A percentile compares a stretch with the other conserved stretches of the same genome.
Evolutionary conservation across 2,888 invertebrate species (phyloP).

Genomic region (Archips xylosteana): DNA sequence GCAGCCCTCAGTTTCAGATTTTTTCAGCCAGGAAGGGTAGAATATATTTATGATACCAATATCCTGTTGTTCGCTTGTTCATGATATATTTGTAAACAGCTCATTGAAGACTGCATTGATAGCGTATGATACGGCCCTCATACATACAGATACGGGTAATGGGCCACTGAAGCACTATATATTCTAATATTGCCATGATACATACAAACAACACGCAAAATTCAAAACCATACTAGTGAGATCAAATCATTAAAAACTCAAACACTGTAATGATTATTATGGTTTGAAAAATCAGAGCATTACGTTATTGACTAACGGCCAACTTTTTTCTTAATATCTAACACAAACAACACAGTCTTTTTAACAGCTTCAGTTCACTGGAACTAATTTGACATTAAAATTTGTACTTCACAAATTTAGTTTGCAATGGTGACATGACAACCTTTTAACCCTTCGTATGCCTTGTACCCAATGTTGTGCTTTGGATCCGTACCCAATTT

Average conservation of each 20-base stretch:
- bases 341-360: conserved; percentile 77
- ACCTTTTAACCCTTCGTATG: no score
- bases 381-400: conserved; percentile 12
- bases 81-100: conserved; percentile 54
- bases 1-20: background rate
- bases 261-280: background rate
- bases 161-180: background rate
- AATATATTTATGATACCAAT: background rate
- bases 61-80: background rate
- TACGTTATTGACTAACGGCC: background rate
- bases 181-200: background rate
- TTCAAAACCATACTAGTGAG: conserved; percentile 1
- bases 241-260: background rate
- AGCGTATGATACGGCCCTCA: conserved; percentile 65
- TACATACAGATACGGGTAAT: background rate
- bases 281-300: background rate
- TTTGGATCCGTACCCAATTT: no score
- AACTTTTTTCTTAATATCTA: conserved; percentile 59
- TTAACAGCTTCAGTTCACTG: conserved; percentile 59
- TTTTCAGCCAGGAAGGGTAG: background rate
- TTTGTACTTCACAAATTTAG: background rate
- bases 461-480: no score
- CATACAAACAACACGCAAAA: background rate
- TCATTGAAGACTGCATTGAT: conserved; percentile 66
- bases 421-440: background rate